Base-by-base conservation (phyloP, 2,113 vertebrate species). In the Cepphus grylle region DNA sequence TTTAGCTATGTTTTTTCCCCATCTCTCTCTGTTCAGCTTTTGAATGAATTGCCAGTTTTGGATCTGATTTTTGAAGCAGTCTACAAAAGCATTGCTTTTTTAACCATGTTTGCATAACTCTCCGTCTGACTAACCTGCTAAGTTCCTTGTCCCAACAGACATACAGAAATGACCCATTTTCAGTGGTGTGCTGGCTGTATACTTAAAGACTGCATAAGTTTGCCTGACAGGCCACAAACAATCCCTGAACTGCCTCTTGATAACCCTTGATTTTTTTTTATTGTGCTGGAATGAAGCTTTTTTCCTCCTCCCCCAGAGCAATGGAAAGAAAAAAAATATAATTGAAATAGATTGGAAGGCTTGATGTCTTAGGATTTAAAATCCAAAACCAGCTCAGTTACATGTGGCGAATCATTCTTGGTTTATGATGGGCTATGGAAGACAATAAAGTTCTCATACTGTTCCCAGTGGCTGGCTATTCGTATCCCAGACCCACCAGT, bases 111-210 rank as follows among this genome's bases (percentile, higher is more conserved):
- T 96, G 78, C 92, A 77, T 95, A 95, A 82, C 70, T 87, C 73
- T 76, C 66, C 66, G 32, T 85, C 74, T 85, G 90, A 96, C 84
- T 90, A 95, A 91, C 78, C 81, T 93, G 91, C 67, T 91, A 72
- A 90, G 85, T 93, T 90, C 78, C 49, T 86, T 62, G 62, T 91
- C 93, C 85, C 94, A 96, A 49, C n/a, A 94, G 90, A 76, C 73
- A 29, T 49, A 34, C 36, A 94, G 78, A 77, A 94, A 53, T 91
- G 93, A 94, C 92, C 85, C 62, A 91, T 93, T 97, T 96, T 95
- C 49, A 69, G 62, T 65, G 25, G 19, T 65, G 70, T 72, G 52
- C 56, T 77, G n/a, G 34, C 70, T 80, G 15, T 87, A 36, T 61
- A 40, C 49, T 79, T 72, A 82, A 21, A 15, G 56, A 59, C 86